phyloP scores from a whole-genome alignment of 2,797 vertebrate genomes.

The Cottoperca gobio region DNA sequence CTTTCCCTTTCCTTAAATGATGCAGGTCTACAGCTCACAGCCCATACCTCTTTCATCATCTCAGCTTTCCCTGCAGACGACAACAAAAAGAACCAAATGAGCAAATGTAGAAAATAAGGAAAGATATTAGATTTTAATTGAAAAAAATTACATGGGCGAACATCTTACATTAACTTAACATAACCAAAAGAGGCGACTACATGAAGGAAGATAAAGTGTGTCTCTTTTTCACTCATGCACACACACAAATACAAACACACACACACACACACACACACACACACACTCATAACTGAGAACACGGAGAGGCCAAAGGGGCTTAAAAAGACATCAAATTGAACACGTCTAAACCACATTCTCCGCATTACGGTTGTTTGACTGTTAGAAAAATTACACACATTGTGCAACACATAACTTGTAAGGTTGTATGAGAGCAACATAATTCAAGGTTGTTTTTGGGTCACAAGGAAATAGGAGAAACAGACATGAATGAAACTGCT shows the following conservation, averaged over 20 bases:
- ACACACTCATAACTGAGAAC: conserved; percentile 37
- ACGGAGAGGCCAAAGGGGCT: conserved; percentile 37
- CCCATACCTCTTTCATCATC: conserved; percentile 3
- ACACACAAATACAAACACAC: conserved; percentile 14
- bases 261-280: conserved; percentile 13
- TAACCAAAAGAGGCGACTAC: conserved; percentile 57
- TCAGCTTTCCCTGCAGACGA: conserved; percentile 20
- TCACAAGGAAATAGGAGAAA: neutral
- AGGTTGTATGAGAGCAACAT: neutral
- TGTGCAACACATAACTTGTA: conserved; percentile 10
- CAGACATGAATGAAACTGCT: neutral
- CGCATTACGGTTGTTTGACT: conserved; percentile 24
- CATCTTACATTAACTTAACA: conserved; percentile 82
- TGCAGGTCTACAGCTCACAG: conserved; percentile 8
- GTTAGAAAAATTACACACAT: conserved; percentile 42
- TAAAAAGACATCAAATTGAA: conserved; percentile 22
- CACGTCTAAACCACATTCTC: conserved; percentile 21
- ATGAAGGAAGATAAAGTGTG: conserved; percentile 50
- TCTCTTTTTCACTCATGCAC: conserved; percentile 24
- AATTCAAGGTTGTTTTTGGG: neutral
- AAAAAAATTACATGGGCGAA: conserved; percentile 55
- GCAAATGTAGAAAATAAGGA: conserved; percentile 29
- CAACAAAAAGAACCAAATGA: conserved; percentile 9
- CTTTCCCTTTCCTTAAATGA: conserved; percentile 12
- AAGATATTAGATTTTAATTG: conserved; percentile 80